Conservation (phyloP, 64 coral and sea anemone genomes). For the Montipora cactus region DNA sequence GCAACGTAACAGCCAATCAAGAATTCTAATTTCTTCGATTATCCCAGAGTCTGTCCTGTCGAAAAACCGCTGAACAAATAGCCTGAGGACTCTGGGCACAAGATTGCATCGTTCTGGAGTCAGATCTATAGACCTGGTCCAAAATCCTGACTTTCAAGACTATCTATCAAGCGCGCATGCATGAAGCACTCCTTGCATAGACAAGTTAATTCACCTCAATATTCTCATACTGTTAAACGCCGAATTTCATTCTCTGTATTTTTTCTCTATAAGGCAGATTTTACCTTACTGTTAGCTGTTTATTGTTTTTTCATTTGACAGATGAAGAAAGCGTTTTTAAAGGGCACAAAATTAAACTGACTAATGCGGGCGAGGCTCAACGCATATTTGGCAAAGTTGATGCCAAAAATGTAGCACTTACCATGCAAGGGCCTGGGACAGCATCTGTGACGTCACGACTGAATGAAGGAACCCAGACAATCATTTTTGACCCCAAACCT, state of each 20-base stretch:
- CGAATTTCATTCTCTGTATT: too few species aligned
- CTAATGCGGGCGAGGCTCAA: background rate
- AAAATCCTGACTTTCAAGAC: too few species aligned
- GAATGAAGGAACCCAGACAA: background rate
- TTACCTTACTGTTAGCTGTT: background rate
- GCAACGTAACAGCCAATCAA: too few species aligned
- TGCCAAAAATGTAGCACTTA: conserved; percentile 18
- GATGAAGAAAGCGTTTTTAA: conserved; percentile 29
- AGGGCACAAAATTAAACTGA: background rate
- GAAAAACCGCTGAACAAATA: too few species aligned
- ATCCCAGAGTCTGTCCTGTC: too few species aligned
- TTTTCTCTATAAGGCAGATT: background rate
- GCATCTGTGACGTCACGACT: background rate
- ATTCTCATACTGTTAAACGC: too few species aligned
- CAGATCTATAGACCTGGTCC: too few species aligned
- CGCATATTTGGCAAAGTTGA: conserved; percentile 10
- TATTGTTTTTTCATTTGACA: background rate
- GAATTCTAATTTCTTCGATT: too few species aligned
- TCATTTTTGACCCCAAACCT: conserved; percentile 19
- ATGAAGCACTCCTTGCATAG: too few species aligned
- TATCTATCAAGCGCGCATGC: background rate
- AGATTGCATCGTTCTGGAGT: too few species aligned
- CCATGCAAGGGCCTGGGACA: background rate
- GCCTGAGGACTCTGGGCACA: too few species aligned
- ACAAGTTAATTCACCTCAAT: too few species aligned